Percentiles rank a stretch among this genome's conserved stretches.
These are phyloP conservation scores for Phrynocephalus vlangalii DNA, from an alignment of 2,797 vertebrate genomes.

Conservation along the genomic window DNA sequence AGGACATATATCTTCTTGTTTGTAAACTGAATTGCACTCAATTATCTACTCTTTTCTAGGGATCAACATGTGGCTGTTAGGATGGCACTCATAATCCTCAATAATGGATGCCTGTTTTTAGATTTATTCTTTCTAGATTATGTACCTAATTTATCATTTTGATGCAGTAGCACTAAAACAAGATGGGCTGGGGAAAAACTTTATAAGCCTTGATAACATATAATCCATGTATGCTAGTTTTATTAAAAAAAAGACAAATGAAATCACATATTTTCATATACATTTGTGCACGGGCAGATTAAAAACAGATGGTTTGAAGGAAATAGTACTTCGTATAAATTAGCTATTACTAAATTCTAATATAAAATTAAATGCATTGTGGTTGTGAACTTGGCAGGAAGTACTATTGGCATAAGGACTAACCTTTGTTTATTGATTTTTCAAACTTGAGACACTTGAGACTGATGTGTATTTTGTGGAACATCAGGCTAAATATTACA, in stretches of 20 bases:
- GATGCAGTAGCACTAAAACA: slow-evolving; percentile 51
- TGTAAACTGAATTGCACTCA: background rate
- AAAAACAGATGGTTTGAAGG: slow-evolving; percentile 63
- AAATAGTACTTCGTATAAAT: slow-evolving; percentile 59
- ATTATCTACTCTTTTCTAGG: background rate
- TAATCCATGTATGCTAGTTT: slow-evolving; percentile 30
- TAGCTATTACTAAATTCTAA: slow-evolving; percentile 59
- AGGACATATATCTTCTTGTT: background rate
- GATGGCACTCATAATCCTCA: background rate
- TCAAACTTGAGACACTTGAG: slow-evolving; percentile 37
- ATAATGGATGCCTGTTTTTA: background rate
- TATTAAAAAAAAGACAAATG: background rate
- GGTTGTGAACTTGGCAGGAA: slow-evolving; percentile 52
- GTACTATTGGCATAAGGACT: slow-evolving; percentile 11
- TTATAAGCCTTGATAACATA: slow-evolving; percentile 49
- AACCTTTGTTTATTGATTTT: slow-evolving; percentile 61
- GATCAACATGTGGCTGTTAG: background rate
- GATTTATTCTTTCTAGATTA: background rate
- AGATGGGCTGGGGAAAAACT: slow-evolving; percentile 33
- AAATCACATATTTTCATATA: slow-evolving; percentile 51
- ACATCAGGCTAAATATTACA: slow-evolving; percentile 27
- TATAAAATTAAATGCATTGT: slow-evolving; percentile 66
- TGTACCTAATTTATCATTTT: slow-evolving; percentile 15
- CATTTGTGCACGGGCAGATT: slow-evolving; percentile 55
- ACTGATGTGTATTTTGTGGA: slow-evolving; percentile 47